Evolutionary conservation across 2,797 vertebrate species (phyloP), one percentile per base, ranked within the genome.

Genomic region (Triplophysa yarkandensis): DNA sequence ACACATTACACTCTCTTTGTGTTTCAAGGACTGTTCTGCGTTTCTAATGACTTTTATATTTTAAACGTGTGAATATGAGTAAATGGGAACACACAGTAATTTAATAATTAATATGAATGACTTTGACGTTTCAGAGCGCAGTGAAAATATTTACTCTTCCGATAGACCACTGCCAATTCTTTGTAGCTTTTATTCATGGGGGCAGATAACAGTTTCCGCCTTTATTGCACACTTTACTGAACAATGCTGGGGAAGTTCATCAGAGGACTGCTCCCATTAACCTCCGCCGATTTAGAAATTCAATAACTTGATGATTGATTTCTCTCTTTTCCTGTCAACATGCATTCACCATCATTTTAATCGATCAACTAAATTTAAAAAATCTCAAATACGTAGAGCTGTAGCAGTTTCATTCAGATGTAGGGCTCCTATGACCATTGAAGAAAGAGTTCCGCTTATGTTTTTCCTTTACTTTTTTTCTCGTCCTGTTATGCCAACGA

Each of bases 21-120:
- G 13, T 54, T 25, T 50, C 14, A 41, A 34, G 50, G 21, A 60
- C 46, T 41, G 6, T 16, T 62, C 28, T 30, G 23, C 57, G 61
- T 78, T 28, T 71, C 57, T 61, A 63, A 67, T 68, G 44, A 62
- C 54, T 63, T 75, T 54, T 74, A 21, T 28, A 54, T 67, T 64
- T 57, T 34, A 72, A 50, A 57, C 74, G 54, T 77, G 71, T 50
- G 71, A 77, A 78, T 80, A 77, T 68, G 61, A 77, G 46, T 58
- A 41, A 39, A 63, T 28, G 60, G 66, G 69, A 77, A 77, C 43
- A 39, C 4, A 11, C 10, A 73, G 27, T 27, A 36, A 39, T 78
- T 63, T 36, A 39, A 48, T 67, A 27, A 60, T 65, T 69, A 19
- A 63, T 64, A 61, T 28, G 54, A 65, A 78, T 50, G 65, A 36